Evolutionary conservation across 2,113 vertebrate species (phyloP).

Genomic region (Epinephelus fuscoguttatus): DNA sequence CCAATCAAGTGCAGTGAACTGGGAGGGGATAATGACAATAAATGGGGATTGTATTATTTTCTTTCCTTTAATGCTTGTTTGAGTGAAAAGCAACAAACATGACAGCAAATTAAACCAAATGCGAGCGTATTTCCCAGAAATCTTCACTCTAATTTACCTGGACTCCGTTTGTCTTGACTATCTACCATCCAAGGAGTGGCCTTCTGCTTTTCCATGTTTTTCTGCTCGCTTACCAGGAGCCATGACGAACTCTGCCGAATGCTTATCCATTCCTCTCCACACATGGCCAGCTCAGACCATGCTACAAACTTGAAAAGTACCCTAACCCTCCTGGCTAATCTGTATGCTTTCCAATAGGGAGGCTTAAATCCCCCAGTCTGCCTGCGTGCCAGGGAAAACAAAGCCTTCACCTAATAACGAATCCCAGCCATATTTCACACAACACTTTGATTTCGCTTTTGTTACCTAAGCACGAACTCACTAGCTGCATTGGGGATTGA

Average conservation of each 20-base stretch:
- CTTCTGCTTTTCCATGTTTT: not conserved
- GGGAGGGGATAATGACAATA: constrained; percentile 35
- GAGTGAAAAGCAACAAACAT: constrained; percentile 18
- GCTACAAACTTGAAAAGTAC: constrained; percentile 54
- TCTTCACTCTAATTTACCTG: not conserved
- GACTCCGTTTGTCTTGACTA: not conserved
- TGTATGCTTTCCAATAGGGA: constrained; percentile 67
- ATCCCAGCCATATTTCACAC: constrained; percentile 68
- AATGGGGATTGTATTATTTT: constrained; percentile 1
- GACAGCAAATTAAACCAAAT: constrained; percentile 1
- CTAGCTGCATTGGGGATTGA: constrained; percentile 44
- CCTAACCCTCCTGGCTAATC: constrained; percentile 59
- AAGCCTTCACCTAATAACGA: constrained; percentile 72
- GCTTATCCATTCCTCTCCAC: constrained; percentile 45
- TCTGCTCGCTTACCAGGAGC: not conserved
- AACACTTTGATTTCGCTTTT: constrained; percentile 65
- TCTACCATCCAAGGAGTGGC: not conserved
- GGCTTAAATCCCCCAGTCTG: constrained; percentile 61
- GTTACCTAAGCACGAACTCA: constrained; percentile 49
- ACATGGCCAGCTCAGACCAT: constrained; percentile 22
- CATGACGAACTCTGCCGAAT: not conserved
- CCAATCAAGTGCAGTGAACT: constrained; percentile 43
- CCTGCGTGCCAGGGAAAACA: constrained; percentile 67
- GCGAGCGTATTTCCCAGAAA: not conserved
- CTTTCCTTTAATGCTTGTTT: not conserved